Base-by-base conservation (phyloP, 2,888 invertebrate species). In the Pachydiplax longipennis region DNA sequence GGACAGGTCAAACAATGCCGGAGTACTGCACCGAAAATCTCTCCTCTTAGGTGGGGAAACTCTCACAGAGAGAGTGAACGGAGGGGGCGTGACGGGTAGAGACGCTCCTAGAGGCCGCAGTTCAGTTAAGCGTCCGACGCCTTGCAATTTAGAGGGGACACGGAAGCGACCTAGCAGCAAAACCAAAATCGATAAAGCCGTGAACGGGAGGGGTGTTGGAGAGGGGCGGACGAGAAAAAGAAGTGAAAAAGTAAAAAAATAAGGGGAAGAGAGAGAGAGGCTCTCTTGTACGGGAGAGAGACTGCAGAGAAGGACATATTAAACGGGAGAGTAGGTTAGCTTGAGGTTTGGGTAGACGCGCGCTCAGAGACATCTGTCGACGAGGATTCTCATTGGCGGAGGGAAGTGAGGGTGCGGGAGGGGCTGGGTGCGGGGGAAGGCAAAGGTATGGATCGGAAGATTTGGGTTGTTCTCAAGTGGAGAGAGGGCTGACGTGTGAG, bases 341-440 rank as follows among this genome's bases (percentile, higher is more conserved):
- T 73, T 31, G 73, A 73, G 73, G 73, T 73, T 65, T 65, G 22
- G 65, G 65, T n/a, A 0, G 31, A 58, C 18, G 31, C 65, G 61
- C 37, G 53, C 87, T 65, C 61, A 87, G 61, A 87, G 87, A 87
- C 87, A 65, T 87, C 87, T 87, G 37, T 31, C 65, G 61, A 53
- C 61, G 61, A 58, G 35, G 44, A 31, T 48, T 82, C 53, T 35
- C 58, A 58, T 83, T 83, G 83, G 83, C 58, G 83, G 83, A 83
- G 83, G 53, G 12, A 4, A 65, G 65, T n/a, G 65, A 25, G 65
- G 65, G 22, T n/a, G 65, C 22, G 25, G 65, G 61, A 61, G 61
- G 61, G 22, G 61, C 13, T 13, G 58, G 58, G 13, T 18, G 61
- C 22, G 65, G 65, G n/a, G 25, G 25, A n/a, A n/a, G n/a, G 65